A percentile compares a stretch with the other conserved stretches of the same genome.
Conservation (phyloP, 2,888 invertebrate species). For the Ernsta delagoae region DNA sequence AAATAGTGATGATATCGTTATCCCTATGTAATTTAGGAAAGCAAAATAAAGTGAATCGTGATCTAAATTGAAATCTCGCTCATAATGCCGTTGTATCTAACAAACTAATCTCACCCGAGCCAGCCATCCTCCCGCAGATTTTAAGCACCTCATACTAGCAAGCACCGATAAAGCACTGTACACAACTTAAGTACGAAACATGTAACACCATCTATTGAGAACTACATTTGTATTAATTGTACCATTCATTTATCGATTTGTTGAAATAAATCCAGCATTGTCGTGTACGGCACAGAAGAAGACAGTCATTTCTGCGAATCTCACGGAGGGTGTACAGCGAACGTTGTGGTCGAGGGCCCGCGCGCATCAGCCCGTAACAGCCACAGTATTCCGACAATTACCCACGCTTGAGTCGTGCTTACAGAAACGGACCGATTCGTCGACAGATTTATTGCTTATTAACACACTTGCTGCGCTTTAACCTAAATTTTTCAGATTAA, state of each 20-base stretch:
- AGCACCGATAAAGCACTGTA: slow-evolving; percentile 62
- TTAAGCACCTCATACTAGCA: slow-evolving; percentile 82
- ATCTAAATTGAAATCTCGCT: slow-evolving; percentile 80
- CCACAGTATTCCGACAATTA: slow-evolving; percentile 79
- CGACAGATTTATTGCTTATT: slow-evolving; percentile 60
- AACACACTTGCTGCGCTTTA: slow-evolving; percentile 52
- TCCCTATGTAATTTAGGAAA: slow-evolving; percentile 62
- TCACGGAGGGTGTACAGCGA: slow-evolving; percentile 65
- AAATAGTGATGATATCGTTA: slow-evolving; percentile 62
- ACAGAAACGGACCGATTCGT: slow-evolving; percentile 66
- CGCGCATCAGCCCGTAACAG: slow-evolving; percentile 79
- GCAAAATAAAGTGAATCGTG: slow-evolving; percentile 68
- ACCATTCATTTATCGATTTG: slow-evolving; percentile 77
- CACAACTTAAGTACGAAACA: slow-evolving; percentile 34
- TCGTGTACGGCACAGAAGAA: slow-evolving; percentile 61
- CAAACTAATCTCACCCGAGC: slow-evolving; percentile 78
- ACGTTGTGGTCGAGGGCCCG: slow-evolving; percentile 78
- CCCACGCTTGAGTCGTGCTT: slow-evolving; percentile 72
- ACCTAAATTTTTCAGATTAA: slow-evolving; percentile 36
- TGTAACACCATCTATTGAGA: slow-evolving; percentile 37
- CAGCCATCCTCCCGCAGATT: slow-evolving; percentile 81
- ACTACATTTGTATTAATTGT: slow-evolving; percentile 66
- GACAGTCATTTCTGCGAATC: slow-evolving; percentile 75
- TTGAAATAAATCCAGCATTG: slow-evolving; percentile 74
- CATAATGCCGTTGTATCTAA: slow-evolving; percentile 69